Base-by-base conservation (phyloP, 2,113 vertebrate genomes). In the Solenodon paradoxus region DNA sequence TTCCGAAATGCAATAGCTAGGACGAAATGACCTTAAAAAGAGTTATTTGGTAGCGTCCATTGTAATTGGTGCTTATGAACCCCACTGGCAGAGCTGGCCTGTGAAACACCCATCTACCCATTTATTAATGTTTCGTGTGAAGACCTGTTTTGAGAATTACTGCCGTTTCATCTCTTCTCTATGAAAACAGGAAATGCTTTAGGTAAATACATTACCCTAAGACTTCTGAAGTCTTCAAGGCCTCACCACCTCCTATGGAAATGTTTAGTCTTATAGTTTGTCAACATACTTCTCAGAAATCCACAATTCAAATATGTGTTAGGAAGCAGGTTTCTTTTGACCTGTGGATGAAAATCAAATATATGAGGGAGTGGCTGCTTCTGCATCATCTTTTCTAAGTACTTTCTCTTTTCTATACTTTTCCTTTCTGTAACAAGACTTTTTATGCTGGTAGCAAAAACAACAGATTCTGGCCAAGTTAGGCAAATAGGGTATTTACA, bases 1-100 rank as follows among this genome's bases (percentile, higher is more conserved):
- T 91, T 88, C 63, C 45, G 5, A 71, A 75, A 63, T 2, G 1
- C 42, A 12, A 11, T 6, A 96, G 84, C 74, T 45, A 68, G 94
- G 78, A 40, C 88, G 84, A 1, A 68, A 63, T 51, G 22, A 87
- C 55, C 68, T 79, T 61, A 51, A 49, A n/a, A n/a, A n/a, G n/a
- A 79, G 49, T 61, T 77, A 0, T 66, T 81, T 55, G 38, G 61
- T 49, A n/a, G 79, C 7, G 5, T 91, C 47, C n/a, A 63, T 95
- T 93, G 61, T 96, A 95, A 90, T 92, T 93, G 53, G 19, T 61
- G 20, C 53, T 87, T 38, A 20, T 47, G 89, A 94, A 11, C 26
- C 63, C 19, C 20, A 4, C 51, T 49, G 6, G 79, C 19, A 42
- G 68, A 49, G 38, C 12, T 38, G n/a, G n/a, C 47, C 72, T 26